Evolutionary conservation across 2,888 invertebrate genomes (phyloP), one percentile per base, ranked within the genome.

Genomic region (Phrixothrix hirtus): DNA sequence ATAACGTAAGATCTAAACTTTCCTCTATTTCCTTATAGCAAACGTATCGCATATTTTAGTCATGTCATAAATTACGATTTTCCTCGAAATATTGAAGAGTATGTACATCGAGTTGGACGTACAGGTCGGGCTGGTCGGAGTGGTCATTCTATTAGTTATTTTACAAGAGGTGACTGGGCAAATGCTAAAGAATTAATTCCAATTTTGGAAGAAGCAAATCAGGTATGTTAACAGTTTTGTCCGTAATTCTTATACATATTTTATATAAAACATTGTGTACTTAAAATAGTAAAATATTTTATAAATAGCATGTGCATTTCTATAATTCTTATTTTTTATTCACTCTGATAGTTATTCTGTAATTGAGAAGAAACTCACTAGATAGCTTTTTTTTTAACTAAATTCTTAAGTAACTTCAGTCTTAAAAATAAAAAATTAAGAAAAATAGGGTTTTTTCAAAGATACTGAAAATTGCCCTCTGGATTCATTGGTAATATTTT

Each of bases 81-180:
- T 68, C 96, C 96, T 0, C 82, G 88, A 10, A 92, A 95, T 66
- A 92, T 96, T 65, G 96, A 96, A 72, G 96, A 97, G 68, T 97
- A 96, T 76, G 94, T 94, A 0, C 96, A 97, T 71, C 82, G 96
- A 54, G 92, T 97, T n/a, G 96, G 96, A 0, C 83, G 97, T 53
- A 97, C 96, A 0, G 97, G 96, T 0, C 82, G 96, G 49, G 96
- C 97, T 10, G 96, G 96, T 10, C 83, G 84, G 52, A 84, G 82
- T 0, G 96, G 97, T 0, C 84, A 84, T 42, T 87, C 95, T 0
- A 83, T 95, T 25, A 90, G 92, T 44, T 86, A 90, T 63, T 78
- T 97, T 57, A 86, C 94, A 0, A 80, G 88, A 29, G 77, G 77
- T 15, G 94, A 96, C 74, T 94, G 95, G 92, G 82, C 79, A 7